Conservation (phyloP, 2,113 vertebrate genomes). For the Neopipo cinnamomea region DNA sequence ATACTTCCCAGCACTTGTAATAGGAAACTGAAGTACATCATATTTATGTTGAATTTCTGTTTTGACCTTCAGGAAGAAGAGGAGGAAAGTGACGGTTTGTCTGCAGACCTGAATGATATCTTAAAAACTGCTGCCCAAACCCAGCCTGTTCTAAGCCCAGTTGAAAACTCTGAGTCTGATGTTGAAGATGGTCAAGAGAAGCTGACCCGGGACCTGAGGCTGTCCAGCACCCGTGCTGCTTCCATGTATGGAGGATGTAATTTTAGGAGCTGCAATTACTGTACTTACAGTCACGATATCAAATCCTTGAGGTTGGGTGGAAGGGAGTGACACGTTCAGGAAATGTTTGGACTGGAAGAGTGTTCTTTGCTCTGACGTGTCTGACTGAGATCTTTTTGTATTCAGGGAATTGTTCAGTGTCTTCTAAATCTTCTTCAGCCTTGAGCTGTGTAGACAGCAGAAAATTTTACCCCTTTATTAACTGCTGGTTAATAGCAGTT, state of each 20-base stretch:
- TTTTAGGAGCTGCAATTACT: not conserved
- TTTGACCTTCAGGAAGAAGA: slow-evolving; percentile 75
- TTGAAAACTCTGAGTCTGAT: slow-evolving; percentile 78
- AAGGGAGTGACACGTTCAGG: not conserved
- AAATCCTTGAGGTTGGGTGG: not conserved
- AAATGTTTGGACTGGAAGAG: not conserved
- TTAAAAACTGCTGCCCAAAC: slow-evolving; percentile 77
- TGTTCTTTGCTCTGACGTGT: not conserved
- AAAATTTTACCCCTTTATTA: not conserved
- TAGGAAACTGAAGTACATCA: not conserved
- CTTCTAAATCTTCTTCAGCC: not conserved
- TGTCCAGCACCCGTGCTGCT: slow-evolving; percentile 91
- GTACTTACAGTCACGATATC: not conserved
- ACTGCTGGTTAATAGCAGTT: not conserved
- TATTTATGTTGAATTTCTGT: not conserved
- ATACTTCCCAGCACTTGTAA: not conserved
- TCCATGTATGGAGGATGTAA: slow-evolving; percentile 80
- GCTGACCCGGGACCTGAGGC: slow-evolving; percentile 86
- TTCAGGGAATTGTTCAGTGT: not conserved
- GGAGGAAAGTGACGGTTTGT: slow-evolving; percentile 80
- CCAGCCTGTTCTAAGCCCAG: slow-evolving; percentile 66
- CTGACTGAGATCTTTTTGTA: not conserved
- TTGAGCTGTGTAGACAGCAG: not conserved
- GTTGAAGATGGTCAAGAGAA: slow-evolving; percentile 86
- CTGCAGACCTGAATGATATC: slow-evolving; percentile 83